Evolutionary conservation across 2,888 invertebrate genomes (phyloP), one percentile per base, ranked within the genome.

Genomic region (Eristalis intricaria): DNA sequence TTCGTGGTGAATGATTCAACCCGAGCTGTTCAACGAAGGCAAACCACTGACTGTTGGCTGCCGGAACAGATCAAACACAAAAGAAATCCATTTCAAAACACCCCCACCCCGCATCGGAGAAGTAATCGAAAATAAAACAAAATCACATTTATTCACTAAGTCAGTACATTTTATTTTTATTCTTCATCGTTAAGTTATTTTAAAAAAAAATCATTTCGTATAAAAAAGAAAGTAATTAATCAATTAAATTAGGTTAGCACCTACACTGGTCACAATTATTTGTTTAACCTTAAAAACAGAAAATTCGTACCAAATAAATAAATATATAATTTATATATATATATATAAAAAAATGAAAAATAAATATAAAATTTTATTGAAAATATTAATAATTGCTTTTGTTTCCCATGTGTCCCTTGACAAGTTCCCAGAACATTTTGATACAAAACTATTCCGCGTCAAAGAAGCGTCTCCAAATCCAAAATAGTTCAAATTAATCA

Each of bases 101-200:
- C 32, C 32, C 56, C 11, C 38, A 3, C 11, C n/a, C n/a, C n/a
- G n/a, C n/a, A n/a, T n/a, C 40, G 23, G 35, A 11, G 35, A 38
- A 11, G 35, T 38, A 5, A 8, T 13, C 1, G 15, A 56, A 63
- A 32, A 50, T 32, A 70, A 82, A 82, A 86, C 65, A 26, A 63
- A 26, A 22, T 40, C 32, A 29, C 19, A 60, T 60, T 60, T 77
- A 86, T 75, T 83, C 56, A 80, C 81, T 84, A 87, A 73, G 64
- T 87, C 87, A 87, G 84, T 87, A 87, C 87, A 76, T 84, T 87
- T 84, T 79, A 87, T 75, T 83, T 83, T 64, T 74, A 63, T 70
- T 73, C 75, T 69, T 73, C 35, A 26, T 74, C 50, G 61, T 40
- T 75, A 68, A 58, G 29, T 66, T 74, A 63, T 78, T 70, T 74